Percentiles rank a stretch among this genome's conserved stretches.
phyloP scores from a whole-genome alignment of 2,888 invertebrate genomes.

The Rotaria macrura region DNA sequence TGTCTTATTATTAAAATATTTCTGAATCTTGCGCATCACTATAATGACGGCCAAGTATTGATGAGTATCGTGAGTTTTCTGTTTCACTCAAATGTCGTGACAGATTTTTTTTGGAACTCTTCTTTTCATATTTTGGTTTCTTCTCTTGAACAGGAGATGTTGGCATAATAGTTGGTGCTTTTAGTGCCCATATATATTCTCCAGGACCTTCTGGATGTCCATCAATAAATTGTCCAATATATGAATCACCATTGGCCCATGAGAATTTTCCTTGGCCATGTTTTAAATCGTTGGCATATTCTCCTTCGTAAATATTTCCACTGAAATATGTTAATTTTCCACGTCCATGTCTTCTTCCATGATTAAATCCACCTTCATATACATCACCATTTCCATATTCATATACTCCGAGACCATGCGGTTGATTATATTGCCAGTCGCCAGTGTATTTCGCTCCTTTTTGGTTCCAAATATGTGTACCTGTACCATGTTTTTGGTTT shows the following conservation, averaged over 20 bases:
- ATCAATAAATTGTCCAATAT: background rate
- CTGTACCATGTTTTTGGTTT: background rate
- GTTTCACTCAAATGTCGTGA: background rate
- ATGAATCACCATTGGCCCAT: background rate
- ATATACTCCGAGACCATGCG: background rate
- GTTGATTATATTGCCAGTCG: background rate
- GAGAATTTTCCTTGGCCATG: background rate
- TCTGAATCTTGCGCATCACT: background rate
- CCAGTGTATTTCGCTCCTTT: background rate
- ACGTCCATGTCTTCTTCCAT: background rate
- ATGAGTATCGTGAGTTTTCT: background rate
- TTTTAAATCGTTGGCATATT: constrained; percentile 2
- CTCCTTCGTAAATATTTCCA: background rate
- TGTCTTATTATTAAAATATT: background rate
- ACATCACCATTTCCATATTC: background rate
- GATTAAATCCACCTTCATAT: background rate
- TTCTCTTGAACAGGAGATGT: background rate
- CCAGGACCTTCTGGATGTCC: background rate
- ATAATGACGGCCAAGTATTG: background rate
- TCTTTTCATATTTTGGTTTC: background rate
- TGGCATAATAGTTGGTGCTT: background rate
- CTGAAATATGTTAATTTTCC: background rate
- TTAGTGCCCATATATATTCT: background rate
- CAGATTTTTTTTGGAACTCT: background rate
- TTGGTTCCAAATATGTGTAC: background rate